Base-by-base conservation (phyloP, 2,888 invertebrate genomes). In the Pachydiplax longipennis region DNA sequence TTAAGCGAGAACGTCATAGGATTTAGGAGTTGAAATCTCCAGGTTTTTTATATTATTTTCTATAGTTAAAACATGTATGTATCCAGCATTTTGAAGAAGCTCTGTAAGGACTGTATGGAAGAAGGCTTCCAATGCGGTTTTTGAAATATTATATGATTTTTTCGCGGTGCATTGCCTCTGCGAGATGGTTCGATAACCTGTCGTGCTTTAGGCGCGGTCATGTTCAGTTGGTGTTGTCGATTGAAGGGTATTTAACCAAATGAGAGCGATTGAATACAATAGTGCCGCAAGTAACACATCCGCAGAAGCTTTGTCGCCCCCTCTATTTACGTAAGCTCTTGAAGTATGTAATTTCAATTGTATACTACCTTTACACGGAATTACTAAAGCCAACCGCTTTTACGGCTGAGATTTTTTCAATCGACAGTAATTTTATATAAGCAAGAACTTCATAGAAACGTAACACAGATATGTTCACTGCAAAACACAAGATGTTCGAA, bases 401-500 rank as follows among this genome's bases (percentile, higher is more conserved):
- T 73, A 31, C n/a, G 22, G n/a, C 65, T 65, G 25, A 25, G 31
- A 73, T 73, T 31, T 73, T 44, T 83, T 58, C 35, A 83, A 58
- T 58, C 83, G 25, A 44, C 48, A 15, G 53, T 82, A 82, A 82
- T 82, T 83, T 35, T 83, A 83, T 83, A 61, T 87, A 37, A 87
- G n/a, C 61, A 37, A 87, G 22, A 61, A 61, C 61, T 31, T 61
- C 37, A 37, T 87, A 61, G 35, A 87, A 58, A 37, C 35, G 58
- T 58, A 83, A 83, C 58, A 83, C 58, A 83, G 58, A 87, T 61
- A 37, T 61, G 87, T 87, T 87, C 87, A 35, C 87, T 37, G 61
- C 37, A 37, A 87, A n/a, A 61, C n/a, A 37, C 35, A 83, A 58
- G 31, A 83, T 58, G 53, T 48, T 58, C 35, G 83, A 58, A 58